phyloP scores from a whole-genome alignment of 2,888 invertebrate genomes.

The Buathra laborator region DNA sequence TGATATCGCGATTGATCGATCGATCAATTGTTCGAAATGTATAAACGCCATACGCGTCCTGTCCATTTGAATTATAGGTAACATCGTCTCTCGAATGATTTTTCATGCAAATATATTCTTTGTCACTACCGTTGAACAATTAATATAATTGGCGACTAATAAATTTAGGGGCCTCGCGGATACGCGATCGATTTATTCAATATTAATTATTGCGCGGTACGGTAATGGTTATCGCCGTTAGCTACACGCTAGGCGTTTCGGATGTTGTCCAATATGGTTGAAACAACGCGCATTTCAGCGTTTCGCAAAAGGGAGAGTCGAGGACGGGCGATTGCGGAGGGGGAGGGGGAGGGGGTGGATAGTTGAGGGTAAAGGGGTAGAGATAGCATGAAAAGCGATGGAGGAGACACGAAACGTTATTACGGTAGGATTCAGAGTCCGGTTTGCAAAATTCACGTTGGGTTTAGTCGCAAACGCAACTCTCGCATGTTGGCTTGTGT shows the following conservation, averaged over 20 bases:
- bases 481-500: conserved; percentile 22
- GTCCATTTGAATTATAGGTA: background rate
- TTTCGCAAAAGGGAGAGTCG: conserved; percentile 19
- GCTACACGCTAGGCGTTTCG: background rate
- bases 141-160: conserved; percentile 6
- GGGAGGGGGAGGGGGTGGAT: background rate
- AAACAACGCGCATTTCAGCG: conserved; percentile 25
- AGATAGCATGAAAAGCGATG: conserved; percentile 5
- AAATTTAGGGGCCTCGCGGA: conserved; percentile 10
- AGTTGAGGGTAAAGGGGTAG: background rate
- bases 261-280: conserved; percentile 32
- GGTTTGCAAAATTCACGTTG: conserved; percentile 36
- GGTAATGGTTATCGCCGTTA: conserved; percentile 34
- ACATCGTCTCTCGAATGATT: background rate
- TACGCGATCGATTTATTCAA: conserved; percentile 49
- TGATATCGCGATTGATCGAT: background rate
- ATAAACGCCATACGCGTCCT: background rate
- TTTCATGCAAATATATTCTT: background rate
- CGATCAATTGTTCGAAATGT: background rate
- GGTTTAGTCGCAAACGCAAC: conserved; percentile 32
- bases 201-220: conserved; percentile 51
- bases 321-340: background rate
- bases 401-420: conserved; percentile 48
- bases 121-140: background rate
- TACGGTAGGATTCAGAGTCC: conserved; percentile 43